Base-by-base conservation (phyloP, 2,888 invertebrate species). In the Desoria tigrina region DNA sequence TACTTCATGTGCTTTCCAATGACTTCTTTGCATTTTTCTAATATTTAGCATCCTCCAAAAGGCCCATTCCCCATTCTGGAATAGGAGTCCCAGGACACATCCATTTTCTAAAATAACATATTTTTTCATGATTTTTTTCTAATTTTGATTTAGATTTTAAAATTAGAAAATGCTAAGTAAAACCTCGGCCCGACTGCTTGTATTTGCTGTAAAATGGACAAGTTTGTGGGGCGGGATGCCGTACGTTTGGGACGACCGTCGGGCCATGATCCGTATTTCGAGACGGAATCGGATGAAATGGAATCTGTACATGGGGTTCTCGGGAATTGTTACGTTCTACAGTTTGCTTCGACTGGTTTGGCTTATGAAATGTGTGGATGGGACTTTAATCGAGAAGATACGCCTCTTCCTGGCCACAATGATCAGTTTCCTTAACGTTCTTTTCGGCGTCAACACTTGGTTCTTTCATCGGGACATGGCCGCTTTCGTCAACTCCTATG, bases 101-200 rank as follows among this genome's bases (percentile, higher is more conserved):
- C n/a, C n/a, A n/a, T n/a, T n/a, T n/a, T n/a, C n/a, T n/a, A n/a
- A n/a, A n/a, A n/a, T n/a, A n/a, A n/a, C n/a, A n/a, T n/a, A n/a
- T n/a, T n/a, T n/a, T n/a, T n/a, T n/a, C n/a, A n/a, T n/a, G n/a
- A n/a, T n/a, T n/a, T n/a, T n/a, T n/a, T n/a, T n/a, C n/a, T n/a
- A n/a, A n/a, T n/a, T n/a, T n/a, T n/a, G n/a, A n/a, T n/a, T n/a
- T n/a, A n/a, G n/a, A n/a, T n/a, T n/a, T n/a, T n/a, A n/a, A n/a
- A n/a, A n/a, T n/a, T n/a, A n/a, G n/a, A 61, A 50, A 27, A 66
- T 66, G 66, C 24, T 66, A 4, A 66, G 66, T 24, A 66, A 66
- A 59, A 55, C 53, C 18, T 63, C 58, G 23, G 57, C 54, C 21
- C 57, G 51, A 23, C 50, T 66, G 4, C 51, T 66, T 3, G 42